Evolutionary conservation across 1,140 invertebrate genomes (phyloP).

Genomic region (Hesperophylax magnus): DNA sequence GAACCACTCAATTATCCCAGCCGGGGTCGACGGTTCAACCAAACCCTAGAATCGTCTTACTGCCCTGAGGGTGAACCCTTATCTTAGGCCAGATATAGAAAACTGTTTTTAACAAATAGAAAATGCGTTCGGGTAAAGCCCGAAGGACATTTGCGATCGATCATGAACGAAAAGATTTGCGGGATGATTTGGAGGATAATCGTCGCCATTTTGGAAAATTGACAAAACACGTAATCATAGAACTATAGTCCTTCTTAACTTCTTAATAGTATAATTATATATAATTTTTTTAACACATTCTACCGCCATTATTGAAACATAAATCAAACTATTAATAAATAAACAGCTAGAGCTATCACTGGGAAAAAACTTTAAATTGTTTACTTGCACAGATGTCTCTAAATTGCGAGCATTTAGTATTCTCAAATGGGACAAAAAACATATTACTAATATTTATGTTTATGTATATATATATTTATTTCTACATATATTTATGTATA

Average conservation of each 20-base stretch:
- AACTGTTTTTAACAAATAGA: constrained; percentile 34
- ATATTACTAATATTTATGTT: too few relatives aligned
- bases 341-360: too few relatives aligned
- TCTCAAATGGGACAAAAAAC: too few relatives aligned
- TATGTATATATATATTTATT: too few relatives aligned
- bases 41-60: constrained; percentile 29
- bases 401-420: too few relatives aligned
- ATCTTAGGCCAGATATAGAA: constrained; percentile 32
- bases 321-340: too few relatives aligned
- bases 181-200: not conserved
- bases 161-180: not conserved
- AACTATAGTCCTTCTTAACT: not conserved
- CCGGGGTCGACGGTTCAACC: constrained; percentile 40
- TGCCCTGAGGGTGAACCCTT: constrained; percentile 29
- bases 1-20: constrained; percentile 57
- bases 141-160: constrained; percentile 15
- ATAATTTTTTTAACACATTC: too few relatives aligned
- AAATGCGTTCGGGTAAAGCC: constrained; percentile 7
- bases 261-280: too few relatives aligned
- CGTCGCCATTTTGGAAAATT: too few relatives aligned
- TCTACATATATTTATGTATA: too few relatives aligned
- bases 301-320: too few relatives aligned
- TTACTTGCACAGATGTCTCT: not conserved
- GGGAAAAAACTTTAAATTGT: too few relatives aligned
- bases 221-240: not conserved